A percentile compares a stretch with the other conserved stretches of the same genome.
These are phyloP conservation scores for Cervus canadensis DNA, from an alignment of 2,113 vertebrate species.

Conservation along the genomic window DNA sequence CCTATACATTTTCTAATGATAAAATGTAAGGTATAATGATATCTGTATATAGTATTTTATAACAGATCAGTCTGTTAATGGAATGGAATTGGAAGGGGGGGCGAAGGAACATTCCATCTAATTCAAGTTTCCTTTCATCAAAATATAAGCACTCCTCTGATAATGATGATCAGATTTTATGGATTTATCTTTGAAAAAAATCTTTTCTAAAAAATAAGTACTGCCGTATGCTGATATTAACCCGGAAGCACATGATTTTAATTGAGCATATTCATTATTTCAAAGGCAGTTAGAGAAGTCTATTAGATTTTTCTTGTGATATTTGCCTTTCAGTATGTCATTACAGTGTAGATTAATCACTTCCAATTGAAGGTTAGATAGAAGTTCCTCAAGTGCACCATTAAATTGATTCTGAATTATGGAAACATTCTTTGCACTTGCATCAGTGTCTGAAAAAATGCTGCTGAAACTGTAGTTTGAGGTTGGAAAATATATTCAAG, in stretches of 20 bases:
- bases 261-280: constrained; percentile 37
- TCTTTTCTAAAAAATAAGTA: constrained; percentile 10
- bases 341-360: neutral
- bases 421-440: neutral
- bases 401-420: constrained; percentile 19
- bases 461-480: neutral
- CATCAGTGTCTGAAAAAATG: constrained; percentile 30
- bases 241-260: constrained; percentile 6
- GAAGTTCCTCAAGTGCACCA: constrained; percentile 1
- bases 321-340: constrained; percentile 1
- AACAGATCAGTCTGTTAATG: neutral
- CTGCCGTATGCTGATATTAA: neutral
- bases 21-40: neutral
- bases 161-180: neutral
- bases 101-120: neutral
- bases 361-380: constrained; percentile 23
- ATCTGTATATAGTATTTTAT: neutral
- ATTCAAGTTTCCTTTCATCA: neutral
- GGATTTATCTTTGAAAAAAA: constrained; percentile 40
- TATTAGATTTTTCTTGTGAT: neutral
- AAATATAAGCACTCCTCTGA: neutral
- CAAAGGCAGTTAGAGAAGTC: neutral
- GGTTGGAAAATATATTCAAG: neutral
- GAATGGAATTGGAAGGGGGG: neutral
- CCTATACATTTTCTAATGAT: neutral